phyloP scores from a whole-genome alignment of 1,140 invertebrate species.

The Caenorhabditis latens region DNA sequence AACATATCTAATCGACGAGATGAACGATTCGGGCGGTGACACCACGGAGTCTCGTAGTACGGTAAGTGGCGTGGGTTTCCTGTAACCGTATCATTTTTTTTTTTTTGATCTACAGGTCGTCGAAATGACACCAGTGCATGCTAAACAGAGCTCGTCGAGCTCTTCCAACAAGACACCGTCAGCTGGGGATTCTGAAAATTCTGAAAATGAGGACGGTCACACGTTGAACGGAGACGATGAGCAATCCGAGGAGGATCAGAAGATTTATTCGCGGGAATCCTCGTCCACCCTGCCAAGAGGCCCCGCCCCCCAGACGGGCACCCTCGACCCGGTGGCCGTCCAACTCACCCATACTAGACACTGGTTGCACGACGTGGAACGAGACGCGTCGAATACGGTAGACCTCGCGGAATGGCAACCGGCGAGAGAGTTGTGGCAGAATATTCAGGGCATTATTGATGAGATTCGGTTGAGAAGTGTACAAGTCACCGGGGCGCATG shows the following conservation, averaged over 20 bases:
- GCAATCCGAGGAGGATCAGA: constrained; percentile 54
- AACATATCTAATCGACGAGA: constrained; percentile 18
- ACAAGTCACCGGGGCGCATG: constrained; percentile 20
- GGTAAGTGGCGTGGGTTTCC: background rate
- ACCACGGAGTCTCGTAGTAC: constrained; percentile 42
- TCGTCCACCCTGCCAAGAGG: constrained; percentile 2
- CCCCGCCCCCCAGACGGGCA: background rate
- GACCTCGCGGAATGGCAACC: constrained; percentile 65
- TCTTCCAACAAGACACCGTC: constrained; percentile 21
- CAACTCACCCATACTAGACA: constrained; percentile 71
- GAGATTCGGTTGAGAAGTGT: constrained; percentile 49
- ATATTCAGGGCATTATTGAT: constrained; percentile 36
- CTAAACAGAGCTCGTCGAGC: constrained; percentile 37
- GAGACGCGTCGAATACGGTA: constrained; percentile 73
- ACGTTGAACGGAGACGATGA: constrained; percentile 32
- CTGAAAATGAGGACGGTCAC: constrained; percentile 11
- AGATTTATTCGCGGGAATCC: constrained; percentile 10
- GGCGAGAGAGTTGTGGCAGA: constrained; percentile 21
- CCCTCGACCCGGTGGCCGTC: constrained; percentile 63
- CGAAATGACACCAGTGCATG: constrained; percentile 15
- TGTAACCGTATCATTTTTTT: too few species aligned
- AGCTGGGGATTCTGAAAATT: background rate
- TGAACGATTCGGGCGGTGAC: constrained; percentile 41
- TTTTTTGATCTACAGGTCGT: background rate
- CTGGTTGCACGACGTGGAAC: constrained; percentile 72